A percentile compares a stretch with the other conserved stretches of the same genome.
phyloP scores from a whole-genome alignment of 1,140 invertebrate species.

The Caerostris darwini region DNA sequence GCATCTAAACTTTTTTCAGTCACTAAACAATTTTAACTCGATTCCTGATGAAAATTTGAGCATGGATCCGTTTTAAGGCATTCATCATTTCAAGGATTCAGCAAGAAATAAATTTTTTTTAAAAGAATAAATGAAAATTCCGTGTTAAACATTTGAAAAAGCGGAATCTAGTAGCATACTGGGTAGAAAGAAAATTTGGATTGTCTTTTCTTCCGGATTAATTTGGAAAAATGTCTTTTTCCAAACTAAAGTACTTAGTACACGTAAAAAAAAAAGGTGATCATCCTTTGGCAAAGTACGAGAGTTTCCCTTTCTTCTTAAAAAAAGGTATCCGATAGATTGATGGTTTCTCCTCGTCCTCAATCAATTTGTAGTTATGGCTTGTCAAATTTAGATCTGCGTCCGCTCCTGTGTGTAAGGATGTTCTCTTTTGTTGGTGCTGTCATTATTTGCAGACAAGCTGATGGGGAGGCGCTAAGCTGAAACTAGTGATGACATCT shows the following conservation, averaged over 20 bases:
- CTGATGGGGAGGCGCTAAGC: constrained; percentile 28
- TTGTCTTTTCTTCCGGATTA: constrained; percentile 13
- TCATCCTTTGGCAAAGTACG: constrained; percentile 29
- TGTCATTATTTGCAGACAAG: constrained; percentile 60
- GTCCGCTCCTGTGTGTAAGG: not conserved
- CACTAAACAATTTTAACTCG: not conserved
- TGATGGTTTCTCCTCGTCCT: constrained; percentile 55
- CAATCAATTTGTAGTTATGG: constrained; percentile 74
- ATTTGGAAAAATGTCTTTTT: constrained; percentile 19
- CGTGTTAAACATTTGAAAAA: not conserved
- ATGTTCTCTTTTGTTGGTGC: constrained; percentile 25
- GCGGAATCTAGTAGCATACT: not conserved
- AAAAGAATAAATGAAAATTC: not conserved
- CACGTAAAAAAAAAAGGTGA: constrained; percentile 1
- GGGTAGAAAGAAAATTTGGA: not conserved
- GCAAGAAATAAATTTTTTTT: not conserved
- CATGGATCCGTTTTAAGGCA: not conserved
- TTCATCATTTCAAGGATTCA: not conserved
- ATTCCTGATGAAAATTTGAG: constrained; percentile 3
- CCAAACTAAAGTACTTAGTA: constrained; percentile 15
- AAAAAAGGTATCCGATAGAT: constrained; percentile 70
- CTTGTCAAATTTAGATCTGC: constrained; percentile 74
- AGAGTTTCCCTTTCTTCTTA: constrained; percentile 42
- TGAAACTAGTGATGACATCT: constrained; percentile 44
- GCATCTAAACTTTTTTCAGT: not conserved